Evolutionary conservation across 2,113 vertebrate species (phyloP).

Genomic region (Phalacrocorax aristotelis): DNA sequence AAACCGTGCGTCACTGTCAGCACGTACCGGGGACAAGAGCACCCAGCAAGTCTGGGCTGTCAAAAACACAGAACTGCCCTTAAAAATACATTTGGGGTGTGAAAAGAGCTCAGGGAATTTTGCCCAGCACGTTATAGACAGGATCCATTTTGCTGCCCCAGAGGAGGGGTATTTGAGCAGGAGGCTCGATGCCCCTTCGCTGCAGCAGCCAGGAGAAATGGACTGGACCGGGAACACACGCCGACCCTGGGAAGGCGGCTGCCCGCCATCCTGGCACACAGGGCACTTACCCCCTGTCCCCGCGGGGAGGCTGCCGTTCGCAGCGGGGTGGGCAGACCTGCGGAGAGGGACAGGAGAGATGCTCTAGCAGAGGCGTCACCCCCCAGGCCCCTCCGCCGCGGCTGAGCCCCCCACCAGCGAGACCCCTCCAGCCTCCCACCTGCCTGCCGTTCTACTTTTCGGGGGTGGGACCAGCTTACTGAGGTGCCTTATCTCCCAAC

Average conservation of each 20-base stretch:
- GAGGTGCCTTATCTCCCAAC: not conserved
- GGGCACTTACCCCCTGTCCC: constrained; percentile 84
- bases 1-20: not conserved
- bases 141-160: not conserved
- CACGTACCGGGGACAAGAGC: rapidly evolving
- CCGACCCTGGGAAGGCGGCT: not conserved
- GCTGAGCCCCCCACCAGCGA: not conserved
- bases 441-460: not conserved
- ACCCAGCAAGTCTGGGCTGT: not conserved
- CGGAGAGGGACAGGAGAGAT: not conserved
- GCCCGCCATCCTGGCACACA: not conserved
- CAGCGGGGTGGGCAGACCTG: not conserved
- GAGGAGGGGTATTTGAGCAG: not conserved
- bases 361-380: not conserved
- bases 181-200: not conserved
- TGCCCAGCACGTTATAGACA: not conserved
- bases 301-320: constrained; percentile 30
- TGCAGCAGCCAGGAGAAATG: not conserved
- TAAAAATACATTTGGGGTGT: not conserved
- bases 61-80: not conserved
- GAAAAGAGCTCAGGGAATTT: not conserved
- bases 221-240: not conserved
- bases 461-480: not conserved
- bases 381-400: rapidly evolving
- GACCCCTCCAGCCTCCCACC: not conserved